Evolutionary conservation across 2,888 invertebrate species (phyloP), one percentile per base, ranked within the genome.

Genomic region (Lathronympha strigana): DNA sequence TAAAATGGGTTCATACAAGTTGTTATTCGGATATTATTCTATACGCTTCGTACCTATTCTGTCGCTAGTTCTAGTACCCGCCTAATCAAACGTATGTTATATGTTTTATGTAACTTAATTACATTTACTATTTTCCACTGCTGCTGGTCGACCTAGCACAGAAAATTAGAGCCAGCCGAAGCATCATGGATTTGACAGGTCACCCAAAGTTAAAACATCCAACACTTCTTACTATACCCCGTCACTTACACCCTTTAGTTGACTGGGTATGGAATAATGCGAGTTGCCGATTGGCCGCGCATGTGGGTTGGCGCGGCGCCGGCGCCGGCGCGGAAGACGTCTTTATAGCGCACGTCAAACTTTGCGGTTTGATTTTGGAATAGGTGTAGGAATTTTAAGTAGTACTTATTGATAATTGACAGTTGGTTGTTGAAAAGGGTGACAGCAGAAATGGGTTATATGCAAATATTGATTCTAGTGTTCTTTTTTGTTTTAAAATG

Each of bases 331-430:
- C 40, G 11, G 43, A 15, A 6, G 58, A 58, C 58, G 58, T 64
- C 58, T 64, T 64, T 45, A 63, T 63, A 63, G 51, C 33, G 64
- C 4, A 2, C 6, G 51, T 43, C 64, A 64, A 64, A 64, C 45
- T 58, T 47, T 58, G 33, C 21, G 23, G 13, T 19, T 19, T 43
- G 19, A 8, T 43, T 17, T 43, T 43, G 19, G 43, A 13, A 23
- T 45, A 23, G 15, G 11, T 15, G 4, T 17, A 8, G 15, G 17
- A 4, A 8, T 15, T 40, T 40, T 40, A 40, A 40, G n/a, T n/a
- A n/a, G n/a, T n/a, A 17, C 36, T 36, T 1, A 36, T 13, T 13
- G 13, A 9, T 36, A 9, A 36, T 5, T 28, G 28, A 28, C 5
- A 28, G 5, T 4, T 28, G 8, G 28, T 28, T 1, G 6, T 28